Evolutionary conservation across 2,797 vertebrate genomes (phyloP), one percentile per base, ranked within the genome.

Genomic region (Percopsis omiscomaycus): DNA sequence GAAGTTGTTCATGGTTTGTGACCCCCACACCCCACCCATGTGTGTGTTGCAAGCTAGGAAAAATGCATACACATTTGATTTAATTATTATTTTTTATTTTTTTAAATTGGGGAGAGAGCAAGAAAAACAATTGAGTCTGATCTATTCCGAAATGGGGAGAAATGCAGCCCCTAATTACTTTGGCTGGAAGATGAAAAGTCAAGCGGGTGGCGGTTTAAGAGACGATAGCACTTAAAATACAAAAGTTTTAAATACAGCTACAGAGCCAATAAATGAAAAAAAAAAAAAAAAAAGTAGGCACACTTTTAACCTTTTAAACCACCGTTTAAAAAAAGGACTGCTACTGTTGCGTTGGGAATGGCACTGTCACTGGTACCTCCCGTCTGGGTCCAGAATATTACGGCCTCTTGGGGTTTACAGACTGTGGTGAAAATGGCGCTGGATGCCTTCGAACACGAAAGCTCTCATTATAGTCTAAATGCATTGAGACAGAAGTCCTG

Each of bases 201-300:
- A 82, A 90, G 77, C 83, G 71, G 82, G 83, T 85, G 85, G 82
- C 91, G 66, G 91, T 91, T 92, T 91, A 83, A 75, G 80, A 91
- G 88, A 90, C 89, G 92, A 93, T 91, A 89, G 88, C 86, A 89
- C 89, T 92, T 91, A 91, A 93, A 91, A 92, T 92, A 86, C 87
- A 91, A 87, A 89, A 22, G 1, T 1, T 1, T 22, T 22, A 22
- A 22, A 54, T 89, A 84, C 81, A 67, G 87, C 90, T 88, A 75
- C 91, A 81, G 88, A 91, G 88, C 91, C 91, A 90, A 91, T 89
- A 91, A 91, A 90, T 87, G 83, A 82, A 80, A 89, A 90, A 82
- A 75, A 84, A 85, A 75, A 84, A 82, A 80, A 89, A 90, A 82
- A 75, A 84, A 85, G 76, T 59, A 83, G 81, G 88, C 84, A 89